A percentile compares a stretch with the other conserved stretches of the same genome.
Evolutionary conservation across 2,888 invertebrate genomes (phyloP).

Genomic region (Nasonovia ribisnigri): DNA sequence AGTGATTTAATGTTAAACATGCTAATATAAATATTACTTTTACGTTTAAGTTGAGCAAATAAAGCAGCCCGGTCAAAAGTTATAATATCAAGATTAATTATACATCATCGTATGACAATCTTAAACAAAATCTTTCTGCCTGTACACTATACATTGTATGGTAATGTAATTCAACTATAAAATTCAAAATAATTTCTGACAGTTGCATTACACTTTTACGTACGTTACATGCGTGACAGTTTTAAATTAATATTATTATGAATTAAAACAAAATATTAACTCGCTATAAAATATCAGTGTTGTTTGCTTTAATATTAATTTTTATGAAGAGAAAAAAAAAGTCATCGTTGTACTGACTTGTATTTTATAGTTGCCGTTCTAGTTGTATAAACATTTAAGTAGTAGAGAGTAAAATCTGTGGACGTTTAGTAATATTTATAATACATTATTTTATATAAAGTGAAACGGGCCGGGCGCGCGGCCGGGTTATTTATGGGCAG

Average conservation of each 20-base stretch:
- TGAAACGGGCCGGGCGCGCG: slow-evolving; percentile 3
- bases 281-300: background rate
- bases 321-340: background rate
- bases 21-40: background rate
- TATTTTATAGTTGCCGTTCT: background rate
- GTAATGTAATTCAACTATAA: background rate
- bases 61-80: background rate
- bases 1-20: background rate
- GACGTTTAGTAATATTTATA: slow-evolving; percentile 44
- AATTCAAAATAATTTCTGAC: background rate
- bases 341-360: background rate
- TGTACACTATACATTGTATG: background rate
- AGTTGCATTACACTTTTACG: background rate
- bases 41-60: background rate
- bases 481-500: slow-evolving; percentile 40
- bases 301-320: background rate
- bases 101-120: background rate
- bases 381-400: background rate
- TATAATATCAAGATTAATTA: background rate
- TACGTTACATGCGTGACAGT: background rate
- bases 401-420: background rate
- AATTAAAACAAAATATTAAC: background rate
- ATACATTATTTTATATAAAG: slow-evolving; percentile 56
- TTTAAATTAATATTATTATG: background rate
- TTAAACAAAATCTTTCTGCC: background rate